A percentile compares a stretch with the other conserved stretches of the same genome.
Conservation (phyloP, 2,113 vertebrate species). For the Nothoprocta perdicaria region DNA sequence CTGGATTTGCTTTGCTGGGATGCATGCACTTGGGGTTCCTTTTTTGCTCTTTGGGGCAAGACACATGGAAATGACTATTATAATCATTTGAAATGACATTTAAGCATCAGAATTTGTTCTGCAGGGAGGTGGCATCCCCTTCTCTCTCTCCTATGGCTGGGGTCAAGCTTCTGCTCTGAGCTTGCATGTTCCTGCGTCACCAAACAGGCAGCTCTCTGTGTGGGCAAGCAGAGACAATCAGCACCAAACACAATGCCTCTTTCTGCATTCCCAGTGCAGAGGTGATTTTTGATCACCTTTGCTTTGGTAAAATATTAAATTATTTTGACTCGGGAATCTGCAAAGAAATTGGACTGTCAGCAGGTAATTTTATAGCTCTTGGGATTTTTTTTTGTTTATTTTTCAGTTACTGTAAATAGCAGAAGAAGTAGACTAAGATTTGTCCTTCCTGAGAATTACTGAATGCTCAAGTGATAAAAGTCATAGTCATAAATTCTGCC, state of each 20-base stretch:
- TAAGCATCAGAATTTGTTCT: background rate
- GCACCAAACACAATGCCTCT: background rate
- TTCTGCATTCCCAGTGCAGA: background rate
- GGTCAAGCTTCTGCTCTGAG: background rate
- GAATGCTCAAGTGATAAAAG: background rate
- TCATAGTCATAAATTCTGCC: background rate
- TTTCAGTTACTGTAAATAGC: background rate
- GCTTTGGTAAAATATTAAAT: background rate
- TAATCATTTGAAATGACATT: background rate
- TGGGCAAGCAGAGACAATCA: background rate
- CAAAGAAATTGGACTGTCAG: background rate
- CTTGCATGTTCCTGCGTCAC: accelerated
- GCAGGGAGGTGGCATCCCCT: background rate
- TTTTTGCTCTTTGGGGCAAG: background rate
- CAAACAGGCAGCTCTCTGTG: background rate
- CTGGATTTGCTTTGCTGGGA: background rate
- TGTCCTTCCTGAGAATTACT: conserved; percentile 2
- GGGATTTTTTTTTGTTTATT: background rate
- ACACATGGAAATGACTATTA: background rate
- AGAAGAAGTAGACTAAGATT: background rate
- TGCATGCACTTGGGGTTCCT: background rate
- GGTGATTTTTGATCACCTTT: background rate
- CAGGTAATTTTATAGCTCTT: background rate
- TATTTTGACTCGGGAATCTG: background rate
- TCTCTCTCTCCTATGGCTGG: accelerated